Evolutionary conservation across 2,797 vertebrate genomes (phyloP), one percentile per base, ranked within the genome.

Genomic region (Meriones psammophilus): DNA sequence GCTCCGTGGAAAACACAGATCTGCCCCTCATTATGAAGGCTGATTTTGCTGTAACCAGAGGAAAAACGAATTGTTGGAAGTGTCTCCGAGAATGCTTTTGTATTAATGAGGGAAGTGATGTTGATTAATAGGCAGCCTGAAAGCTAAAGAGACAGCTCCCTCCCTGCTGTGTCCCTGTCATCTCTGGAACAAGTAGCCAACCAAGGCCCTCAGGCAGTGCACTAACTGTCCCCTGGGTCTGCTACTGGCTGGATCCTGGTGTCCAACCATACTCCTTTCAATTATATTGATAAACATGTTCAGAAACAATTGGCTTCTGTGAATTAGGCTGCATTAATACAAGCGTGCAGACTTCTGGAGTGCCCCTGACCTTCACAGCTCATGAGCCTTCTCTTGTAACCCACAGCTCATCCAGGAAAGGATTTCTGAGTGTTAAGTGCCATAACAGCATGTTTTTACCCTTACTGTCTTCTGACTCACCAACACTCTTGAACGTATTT

Each of bases 31-130:
- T 97, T 96, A 97, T 30, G 84, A 88, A 77, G 88, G 36, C 77
- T 93, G 89, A 13, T 89, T 96, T 93, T 85, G 73, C 87, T 90
- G 36, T 92, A 95, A 96, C 91, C 91, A 86, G 87, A 91, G 95
- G 87, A 92, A 95, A 96, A 96, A 94, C 10, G 62, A 96, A 95
- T 88, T 88, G 71, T 94, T 97, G 97, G 95, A 96, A 97, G 91
- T 69, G 18, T 64, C 95, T 96, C 87, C 39, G 58, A 96, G 94
- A 92, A 94, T 24, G 88, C 91, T 71, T 92, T 94, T 85, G 20
- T 94, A 94, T 94, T 97, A 97, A 97, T 87, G 95, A 97, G 84
- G 91, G 84, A 96, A 96, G 76, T 88, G 94, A 95, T 92, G 87
- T 28, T 95, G 94, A 96, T 97, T 93, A 96, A 96, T 76, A 60